These are phyloP conservation scores for Parapristionchus giblindavisi DNA, from an alignment of 2,888 invertebrate genomes.

Conservation along the genomic window DNA sequence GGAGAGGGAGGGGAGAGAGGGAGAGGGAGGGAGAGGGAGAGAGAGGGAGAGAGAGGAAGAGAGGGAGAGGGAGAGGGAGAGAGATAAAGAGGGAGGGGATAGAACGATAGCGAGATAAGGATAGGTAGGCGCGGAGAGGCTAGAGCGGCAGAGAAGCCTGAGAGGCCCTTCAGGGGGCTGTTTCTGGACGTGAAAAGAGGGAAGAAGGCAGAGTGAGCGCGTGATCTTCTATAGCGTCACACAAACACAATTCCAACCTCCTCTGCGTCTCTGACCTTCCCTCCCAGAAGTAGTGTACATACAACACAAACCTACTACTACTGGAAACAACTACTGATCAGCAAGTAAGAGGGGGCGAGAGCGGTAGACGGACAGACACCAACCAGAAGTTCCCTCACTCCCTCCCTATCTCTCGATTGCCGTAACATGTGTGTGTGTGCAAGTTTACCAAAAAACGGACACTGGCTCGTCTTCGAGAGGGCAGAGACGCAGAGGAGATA, in stretches of 20 bases:
- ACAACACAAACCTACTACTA: constrained; percentile 17
- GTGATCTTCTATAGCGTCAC: not conserved
- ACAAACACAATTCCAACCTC: too few species aligned
- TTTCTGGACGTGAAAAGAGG: constrained; percentile 8
- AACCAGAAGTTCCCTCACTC: not conserved
- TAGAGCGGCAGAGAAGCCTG: too few species aligned
- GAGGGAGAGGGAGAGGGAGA: constrained; percentile 7
- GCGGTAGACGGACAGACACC: constrained; percentile 9
- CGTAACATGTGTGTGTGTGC: too few species aligned
- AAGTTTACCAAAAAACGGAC: not conserved
- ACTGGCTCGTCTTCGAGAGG: too few species aligned
- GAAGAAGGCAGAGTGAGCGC: not conserved
- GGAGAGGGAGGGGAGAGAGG: too few species aligned
- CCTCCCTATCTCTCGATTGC: too few species aligned
- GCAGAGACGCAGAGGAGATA: constrained; percentile 5
- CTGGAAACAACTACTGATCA: constrained; percentile 18
- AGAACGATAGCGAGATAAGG: constrained; percentile 10
- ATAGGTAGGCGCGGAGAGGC: too few species aligned
- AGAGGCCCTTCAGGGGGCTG: too few species aligned
- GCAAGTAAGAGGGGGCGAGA: constrained; percentile 8
- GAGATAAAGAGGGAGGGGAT: not conserved
- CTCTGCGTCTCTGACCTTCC: constrained; percentile 25
- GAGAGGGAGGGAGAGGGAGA: not conserved
- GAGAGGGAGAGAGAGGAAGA: not conserved
- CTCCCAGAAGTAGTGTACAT: constrained; percentile 31